phyloP scores from a whole-genome alignment of 2,888 invertebrate species.

The Trachelus iudaicus region DNA sequence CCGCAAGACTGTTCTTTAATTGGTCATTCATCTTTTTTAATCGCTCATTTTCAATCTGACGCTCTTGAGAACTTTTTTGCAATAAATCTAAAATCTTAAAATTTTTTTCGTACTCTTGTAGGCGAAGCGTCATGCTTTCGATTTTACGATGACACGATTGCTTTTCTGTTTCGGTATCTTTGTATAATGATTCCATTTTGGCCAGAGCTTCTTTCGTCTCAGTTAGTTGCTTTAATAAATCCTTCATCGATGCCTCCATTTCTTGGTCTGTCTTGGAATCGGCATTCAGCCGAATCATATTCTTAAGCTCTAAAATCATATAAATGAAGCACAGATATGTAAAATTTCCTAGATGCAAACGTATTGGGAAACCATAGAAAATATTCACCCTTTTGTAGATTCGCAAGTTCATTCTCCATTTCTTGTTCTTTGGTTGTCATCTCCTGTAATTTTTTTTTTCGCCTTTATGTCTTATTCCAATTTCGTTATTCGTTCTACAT shows the following conservation, averaged over 20 bases:
- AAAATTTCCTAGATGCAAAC: not conserved
- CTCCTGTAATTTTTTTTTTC: constrained; percentile 13
- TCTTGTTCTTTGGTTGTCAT: constrained; percentile 40
- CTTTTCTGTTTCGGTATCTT: constrained; percentile 19
- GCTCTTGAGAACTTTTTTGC: constrained; percentile 32
- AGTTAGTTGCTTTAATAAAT: constrained; percentile 36
- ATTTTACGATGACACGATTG: not conserved
- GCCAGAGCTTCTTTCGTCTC: constrained; percentile 30
- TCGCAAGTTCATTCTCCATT: constrained; percentile 51
- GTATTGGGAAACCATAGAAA: not conserved
- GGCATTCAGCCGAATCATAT: constrained; percentile 34
- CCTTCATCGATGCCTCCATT: constrained; percentile 47
- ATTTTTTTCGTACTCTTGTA: constrained; percentile 15
- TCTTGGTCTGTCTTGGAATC: constrained; percentile 19
- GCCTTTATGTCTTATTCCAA: constrained; percentile 25
- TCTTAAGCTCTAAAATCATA: constrained; percentile 39
- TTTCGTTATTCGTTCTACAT: constrained; percentile 25
- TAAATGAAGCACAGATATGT: too few relatives aligned
- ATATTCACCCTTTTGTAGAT: constrained; percentile 48
- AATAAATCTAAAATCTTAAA: constrained; percentile 24
- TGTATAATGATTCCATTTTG: constrained; percentile 24
- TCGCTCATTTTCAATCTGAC: constrained; percentile 38
- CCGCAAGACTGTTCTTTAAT: constrained; percentile 31
- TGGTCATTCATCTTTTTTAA: constrained; percentile 37
- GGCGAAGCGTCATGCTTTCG: not conserved